Evolutionary conservation across 2,113 vertebrate genomes (phyloP), one percentile per base, ranked within the genome.

Genomic region (Urocynchramus pylzowi): DNA sequence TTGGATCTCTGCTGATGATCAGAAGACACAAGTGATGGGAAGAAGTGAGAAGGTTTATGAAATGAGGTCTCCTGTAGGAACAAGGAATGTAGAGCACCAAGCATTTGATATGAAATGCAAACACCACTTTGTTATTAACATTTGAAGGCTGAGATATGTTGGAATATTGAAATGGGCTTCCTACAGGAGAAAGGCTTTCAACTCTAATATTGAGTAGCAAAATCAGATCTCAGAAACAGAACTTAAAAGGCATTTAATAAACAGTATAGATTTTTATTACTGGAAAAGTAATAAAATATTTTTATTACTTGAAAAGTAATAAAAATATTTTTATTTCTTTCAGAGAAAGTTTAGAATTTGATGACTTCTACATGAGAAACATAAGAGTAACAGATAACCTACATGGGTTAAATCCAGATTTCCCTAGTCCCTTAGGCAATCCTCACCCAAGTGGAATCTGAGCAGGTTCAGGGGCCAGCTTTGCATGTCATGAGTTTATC

Each of bases 141-240:
- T 76, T 78, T 84, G 41, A 82, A 87, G 59, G 77, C 78, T 35
- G 45, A 90, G 49, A 78, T 82, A 30, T 44, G 12, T 45, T 86
- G 50, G 50, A 74, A 6, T 84, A 83, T 77, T 86, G 79, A 96
- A 94, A 90, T 54, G 27, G 13, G 27, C 18, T 20, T 75, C 63
- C 67, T 88, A 77, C 47, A 80, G 77, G 61, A 87, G 60, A 94
- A 80, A 39, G 37, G 37, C 45, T 92, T 91, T 85, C 42, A 76
- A 42, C n/a, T 18, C 33, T 83, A 65, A n/a, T n/a, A 44, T 4
- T 59, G 30, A 96, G 68, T 27, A 83, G 52, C 39, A 70, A 61
- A 95, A 85, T 90, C 30, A 88, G 45, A 77, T 70, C 59, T 91
- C 39, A 88, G 91, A 91, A 89, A 69, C 21, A 91, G 37, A 91